Conservation (phyloP, 2,888 invertebrate species). For the Drepana falcataria region DNA sequence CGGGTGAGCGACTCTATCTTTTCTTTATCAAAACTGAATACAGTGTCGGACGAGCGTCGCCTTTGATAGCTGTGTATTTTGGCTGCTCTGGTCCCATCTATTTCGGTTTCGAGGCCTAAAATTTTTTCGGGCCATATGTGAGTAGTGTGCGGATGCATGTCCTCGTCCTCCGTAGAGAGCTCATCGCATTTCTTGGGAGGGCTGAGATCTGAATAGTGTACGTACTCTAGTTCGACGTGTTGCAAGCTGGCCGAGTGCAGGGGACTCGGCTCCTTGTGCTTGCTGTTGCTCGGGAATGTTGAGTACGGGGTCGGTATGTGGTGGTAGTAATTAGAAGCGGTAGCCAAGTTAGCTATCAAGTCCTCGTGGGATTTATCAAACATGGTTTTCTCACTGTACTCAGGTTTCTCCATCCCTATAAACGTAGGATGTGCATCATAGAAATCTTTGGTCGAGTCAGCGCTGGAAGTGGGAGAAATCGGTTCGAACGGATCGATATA, state of each 20-base stretch:
- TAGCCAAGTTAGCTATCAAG: conserved; percentile 73
- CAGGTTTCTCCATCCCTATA: conserved; percentile 63
- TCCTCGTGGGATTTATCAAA: conserved; percentile 80
- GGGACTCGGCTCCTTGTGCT: conserved; percentile 77
- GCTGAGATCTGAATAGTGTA: conserved; percentile 54
- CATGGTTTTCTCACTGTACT: conserved; percentile 72
- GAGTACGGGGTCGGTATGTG: conserved; percentile 81
- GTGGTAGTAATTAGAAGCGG: conserved; percentile 72
- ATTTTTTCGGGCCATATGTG: conserved; percentile 80
- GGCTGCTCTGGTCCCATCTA: conserved; percentile 60
- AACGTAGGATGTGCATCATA: conserved; percentile 76
- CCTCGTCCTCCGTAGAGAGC: conserved; percentile 74
- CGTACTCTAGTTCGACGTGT: conserved; percentile 81
- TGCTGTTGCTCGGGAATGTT: conserved; percentile 80
- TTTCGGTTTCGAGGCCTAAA: conserved; percentile 71
- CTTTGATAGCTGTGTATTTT: conserved; percentile 76
- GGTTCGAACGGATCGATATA: conserved; percentile 67
- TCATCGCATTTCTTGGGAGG: conserved; percentile 63
- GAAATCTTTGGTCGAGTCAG: conserved; percentile 82
- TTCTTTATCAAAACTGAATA: conserved; percentile 87
- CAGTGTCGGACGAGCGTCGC: conserved; percentile 84
- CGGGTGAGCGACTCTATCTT: conserved; percentile 85
- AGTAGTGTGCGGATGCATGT: conserved; percentile 66
- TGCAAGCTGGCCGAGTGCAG: conserved; percentile 84
- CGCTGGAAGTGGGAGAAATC: conserved; percentile 81